phyloP scores from a whole-genome alignment of 2,797 vertebrate genomes.

The Hirundo rustica region DNA sequence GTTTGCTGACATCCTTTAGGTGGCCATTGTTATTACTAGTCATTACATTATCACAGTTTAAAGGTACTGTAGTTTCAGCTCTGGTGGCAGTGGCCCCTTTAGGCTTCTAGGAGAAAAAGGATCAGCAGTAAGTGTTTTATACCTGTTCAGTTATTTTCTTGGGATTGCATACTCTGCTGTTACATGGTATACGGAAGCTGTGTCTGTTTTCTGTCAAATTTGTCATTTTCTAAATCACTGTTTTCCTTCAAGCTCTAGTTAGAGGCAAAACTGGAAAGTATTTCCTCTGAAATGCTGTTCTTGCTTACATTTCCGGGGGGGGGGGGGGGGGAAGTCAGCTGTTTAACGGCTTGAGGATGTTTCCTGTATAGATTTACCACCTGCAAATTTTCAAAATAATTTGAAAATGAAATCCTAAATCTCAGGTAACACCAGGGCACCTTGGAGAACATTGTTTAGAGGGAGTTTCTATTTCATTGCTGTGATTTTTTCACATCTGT shows the following conservation, averaged over 20 bases:
- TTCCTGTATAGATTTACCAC: not conserved
- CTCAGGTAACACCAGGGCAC: not conserved
- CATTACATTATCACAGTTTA: not conserved
- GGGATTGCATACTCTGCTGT: not conserved
- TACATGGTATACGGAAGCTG: not conserved
- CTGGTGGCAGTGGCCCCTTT: not conserved
- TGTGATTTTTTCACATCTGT: not conserved
- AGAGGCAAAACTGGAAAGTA: not conserved
- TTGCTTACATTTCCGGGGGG: not conserved
- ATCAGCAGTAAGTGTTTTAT: not conserved
- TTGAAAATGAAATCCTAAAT: not conserved
- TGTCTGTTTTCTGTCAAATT: not conserved
- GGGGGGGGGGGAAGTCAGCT: not conserved
- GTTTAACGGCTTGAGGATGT: not conserved
- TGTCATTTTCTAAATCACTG: constrained; percentile 1
- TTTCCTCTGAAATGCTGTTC: not conserved
- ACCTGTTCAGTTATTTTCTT: not conserved
- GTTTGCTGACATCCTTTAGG: not conserved
- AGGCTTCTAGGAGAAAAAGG: not conserved
- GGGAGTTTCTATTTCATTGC: not conserved
- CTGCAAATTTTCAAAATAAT: constrained; percentile 11
- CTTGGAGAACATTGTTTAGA: not conserved
- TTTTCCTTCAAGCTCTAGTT: not conserved
- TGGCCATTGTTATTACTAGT: not conserved
- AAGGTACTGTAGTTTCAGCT: not conserved